Conservation (phyloP, 2,113 vertebrate genomes). For the Zosterops lateralis region DNA sequence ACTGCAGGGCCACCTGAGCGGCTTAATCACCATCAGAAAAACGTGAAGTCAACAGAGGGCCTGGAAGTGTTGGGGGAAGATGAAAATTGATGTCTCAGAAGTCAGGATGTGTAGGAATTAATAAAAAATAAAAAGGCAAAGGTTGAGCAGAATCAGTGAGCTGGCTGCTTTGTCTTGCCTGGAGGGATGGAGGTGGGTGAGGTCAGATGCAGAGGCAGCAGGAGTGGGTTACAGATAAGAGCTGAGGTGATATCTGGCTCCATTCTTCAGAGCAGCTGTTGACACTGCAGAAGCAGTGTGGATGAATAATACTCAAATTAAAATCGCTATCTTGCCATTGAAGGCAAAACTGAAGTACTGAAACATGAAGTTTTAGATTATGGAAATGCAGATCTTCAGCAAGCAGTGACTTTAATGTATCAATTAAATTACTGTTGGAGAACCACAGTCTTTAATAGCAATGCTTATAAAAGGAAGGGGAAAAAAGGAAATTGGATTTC, state of each 20-base stretch:
- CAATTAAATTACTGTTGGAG: neutral
- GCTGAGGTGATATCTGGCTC: neutral
- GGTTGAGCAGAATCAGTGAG: neutral
- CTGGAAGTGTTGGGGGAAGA: neutral
- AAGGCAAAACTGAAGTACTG: neutral
- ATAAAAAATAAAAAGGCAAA: neutral
- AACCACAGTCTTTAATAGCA: neutral
- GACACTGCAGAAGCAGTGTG: neutral
- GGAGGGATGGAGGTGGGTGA: neutral
- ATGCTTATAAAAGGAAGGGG: neutral
- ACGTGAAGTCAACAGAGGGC: neutral
- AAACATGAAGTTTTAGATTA: neutral
- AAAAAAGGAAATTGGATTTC: neutral
- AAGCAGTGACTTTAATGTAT: neutral
- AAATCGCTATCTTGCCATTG: neutral
- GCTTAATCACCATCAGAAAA: neutral
- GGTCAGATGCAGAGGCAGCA: neutral
- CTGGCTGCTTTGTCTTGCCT: neutral
- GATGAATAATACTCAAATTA: neutral
- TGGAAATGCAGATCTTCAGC: neutral
- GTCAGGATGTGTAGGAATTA: neutral
- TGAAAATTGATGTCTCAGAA: neutral
- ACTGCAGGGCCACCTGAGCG: rapidly evolving
- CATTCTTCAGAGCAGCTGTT: neutral
- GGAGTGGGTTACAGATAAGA: neutral